Conservation (phyloP, 2,113 vertebrate genomes). For the Etheostoma cragini region DNA sequence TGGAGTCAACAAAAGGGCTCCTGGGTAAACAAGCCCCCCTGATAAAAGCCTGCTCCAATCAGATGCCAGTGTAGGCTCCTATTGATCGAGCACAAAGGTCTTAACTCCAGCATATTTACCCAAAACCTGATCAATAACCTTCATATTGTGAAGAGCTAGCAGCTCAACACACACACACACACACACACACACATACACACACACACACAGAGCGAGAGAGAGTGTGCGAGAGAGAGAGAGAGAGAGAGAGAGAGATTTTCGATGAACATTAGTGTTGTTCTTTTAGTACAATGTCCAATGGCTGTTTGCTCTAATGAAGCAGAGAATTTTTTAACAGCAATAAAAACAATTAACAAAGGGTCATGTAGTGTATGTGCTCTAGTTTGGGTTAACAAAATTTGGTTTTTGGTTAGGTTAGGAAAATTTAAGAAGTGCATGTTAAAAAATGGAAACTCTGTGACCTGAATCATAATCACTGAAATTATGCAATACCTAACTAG, state of each 20-base stretch:
- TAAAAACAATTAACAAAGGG: background rate
- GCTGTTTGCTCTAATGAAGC: background rate
- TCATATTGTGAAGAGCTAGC: conserved; percentile 18
- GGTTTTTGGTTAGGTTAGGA: background rate
- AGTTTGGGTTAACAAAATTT: background rate
- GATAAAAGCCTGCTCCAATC: conserved; percentile 55
- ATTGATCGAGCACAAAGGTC: conserved; percentile 75
- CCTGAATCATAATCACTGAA: conserved; percentile 2
- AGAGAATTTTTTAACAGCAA: background rate
- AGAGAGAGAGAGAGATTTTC: background rate
- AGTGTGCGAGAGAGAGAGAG: background rate
- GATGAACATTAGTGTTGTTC: background rate
- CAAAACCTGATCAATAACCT: conserved; percentile 56
- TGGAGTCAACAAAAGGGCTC: conserved; percentile 1
- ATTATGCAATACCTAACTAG: conserved; percentile 14
- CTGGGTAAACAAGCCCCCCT: conserved; percentile 5
- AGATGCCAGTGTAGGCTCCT: conserved; percentile 8
- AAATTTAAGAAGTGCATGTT: background rate
- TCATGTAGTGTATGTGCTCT: background rate
- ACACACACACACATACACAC: conserved; percentile 2
- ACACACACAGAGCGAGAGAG: background rate
- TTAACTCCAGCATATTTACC: conserved; percentile 63
- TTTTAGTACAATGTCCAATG: background rate
- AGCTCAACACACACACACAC: background rate
- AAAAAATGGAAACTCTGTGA: conserved; percentile 8